Evolutionary conservation across 2,113 vertebrate genomes (phyloP), one percentile per base, ranked within the genome.

Genomic region (Channa argus): DNA sequence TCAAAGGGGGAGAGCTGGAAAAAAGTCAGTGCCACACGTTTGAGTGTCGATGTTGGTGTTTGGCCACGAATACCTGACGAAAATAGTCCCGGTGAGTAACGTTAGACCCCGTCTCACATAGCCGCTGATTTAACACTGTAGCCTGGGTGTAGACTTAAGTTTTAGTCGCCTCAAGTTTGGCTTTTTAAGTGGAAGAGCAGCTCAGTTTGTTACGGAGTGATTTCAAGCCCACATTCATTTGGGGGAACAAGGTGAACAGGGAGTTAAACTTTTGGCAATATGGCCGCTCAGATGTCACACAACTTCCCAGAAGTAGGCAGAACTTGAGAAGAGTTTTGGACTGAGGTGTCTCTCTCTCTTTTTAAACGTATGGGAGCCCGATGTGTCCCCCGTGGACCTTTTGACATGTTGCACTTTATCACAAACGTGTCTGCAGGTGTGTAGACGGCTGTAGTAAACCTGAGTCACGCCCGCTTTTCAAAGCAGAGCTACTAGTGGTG

Each of bases 241-340:
- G 70, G 69, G 37, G 69, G 80, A 83, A 86, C 84, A 87, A 89
- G 86, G 88, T 92, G 77, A 92, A 89, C 68, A 82, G 80, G 67
- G 89, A 92, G 91, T 90, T 89, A 83, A 90, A 89, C 53, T 88
- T 89, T 88, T 86, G 74, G 75, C 93, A 94, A 94, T 39, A 94
- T 94, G 93, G 93, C 93, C 88, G 93, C 93, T 91, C 77, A 81
- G 76, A 85, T 87, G 88, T 93, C 91, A 82, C 87, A 38, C 59
- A 71, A 67, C 44, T 83, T 69, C 55, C 50, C 80, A 41, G 76
- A 78, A 80, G 86, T 53, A 77, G 49, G 53, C 83, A 54, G 47
- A 63, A 65, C 44, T 52, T 12, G 10, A 38, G 54, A 38, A 6
- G 37, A 56, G 60, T n/a, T 47, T 8, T 49, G 24, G 56, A 13